A percentile compares a stretch with the other conserved stretches of the same genome.
phyloP scores from a whole-genome alignment of 2,888 invertebrate genomes.

The Prostheceraeus crozeri region DNA sequence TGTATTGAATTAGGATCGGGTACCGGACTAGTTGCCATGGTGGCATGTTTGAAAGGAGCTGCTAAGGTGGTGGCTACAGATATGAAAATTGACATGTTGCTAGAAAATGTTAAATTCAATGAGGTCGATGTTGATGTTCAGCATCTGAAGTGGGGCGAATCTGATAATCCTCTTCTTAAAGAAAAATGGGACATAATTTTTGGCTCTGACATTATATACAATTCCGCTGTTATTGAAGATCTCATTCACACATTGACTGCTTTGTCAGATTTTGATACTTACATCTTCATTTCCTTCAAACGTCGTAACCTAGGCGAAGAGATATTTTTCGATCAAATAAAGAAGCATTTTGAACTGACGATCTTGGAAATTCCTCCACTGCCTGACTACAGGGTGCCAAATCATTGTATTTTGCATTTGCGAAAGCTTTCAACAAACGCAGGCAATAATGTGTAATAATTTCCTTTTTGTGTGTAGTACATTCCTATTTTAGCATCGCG shows the following conservation, averaged over 20 bases:
- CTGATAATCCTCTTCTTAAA: too few relatives aligned
- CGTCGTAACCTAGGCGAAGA: constrained; percentile 42
- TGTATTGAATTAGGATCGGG: constrained; percentile 43
- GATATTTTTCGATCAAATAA: constrained; percentile 39
- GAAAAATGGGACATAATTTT: constrained; percentile 39
- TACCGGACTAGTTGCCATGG: constrained; percentile 42
- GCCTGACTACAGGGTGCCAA: constrained; percentile 15
- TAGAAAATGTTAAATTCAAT: constrained; percentile 34
- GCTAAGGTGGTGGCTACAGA: constrained; percentile 39
- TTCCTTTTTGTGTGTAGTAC: too few relatives aligned
- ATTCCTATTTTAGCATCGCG: too few relatives aligned
- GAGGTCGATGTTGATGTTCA: background rate
- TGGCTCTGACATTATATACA: constrained; percentile 42
- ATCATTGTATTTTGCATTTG: constrained; percentile 2
- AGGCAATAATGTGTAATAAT: too few relatives aligned
- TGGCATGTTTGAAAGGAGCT: constrained; percentile 41
- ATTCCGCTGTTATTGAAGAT: constrained; percentile 31
- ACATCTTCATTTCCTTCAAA: constrained; percentile 41
- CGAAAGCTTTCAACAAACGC: too few relatives aligned
- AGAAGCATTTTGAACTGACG: constrained; percentile 33
- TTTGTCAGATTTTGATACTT: constrained; percentile 32
- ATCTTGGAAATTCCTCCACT: constrained; percentile 9
- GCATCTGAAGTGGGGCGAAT: too few relatives aligned
- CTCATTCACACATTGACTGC: constrained; percentile 38
- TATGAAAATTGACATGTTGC: too few relatives aligned